Evolutionary conservation across 2,113 vertebrate species (phyloP).

Genomic region (Illadopsis cleaveri): DNA sequence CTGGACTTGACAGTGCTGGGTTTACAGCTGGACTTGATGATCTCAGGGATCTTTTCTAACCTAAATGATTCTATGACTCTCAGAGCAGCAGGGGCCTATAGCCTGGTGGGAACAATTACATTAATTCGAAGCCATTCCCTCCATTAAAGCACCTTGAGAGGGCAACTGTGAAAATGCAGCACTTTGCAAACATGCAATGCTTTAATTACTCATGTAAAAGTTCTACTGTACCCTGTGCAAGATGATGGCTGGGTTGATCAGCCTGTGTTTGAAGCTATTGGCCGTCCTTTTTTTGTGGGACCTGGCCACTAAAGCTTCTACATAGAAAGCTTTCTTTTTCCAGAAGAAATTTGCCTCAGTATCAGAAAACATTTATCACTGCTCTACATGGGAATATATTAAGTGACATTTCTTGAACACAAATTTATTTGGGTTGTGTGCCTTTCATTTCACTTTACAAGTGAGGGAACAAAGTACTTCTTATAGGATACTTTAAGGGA

Average conservation of each 20-base stretch:
- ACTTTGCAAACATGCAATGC: background rate
- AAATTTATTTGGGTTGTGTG: background rate
- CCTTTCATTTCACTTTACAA: background rate
- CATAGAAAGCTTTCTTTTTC: background rate
- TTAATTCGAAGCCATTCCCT: background rate
- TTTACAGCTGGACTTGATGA: background rate
- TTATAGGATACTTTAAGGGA: background rate
- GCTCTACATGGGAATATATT: background rate
- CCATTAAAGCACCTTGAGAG: background rate
- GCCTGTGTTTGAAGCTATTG: background rate
- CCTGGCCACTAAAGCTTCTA: background rate
- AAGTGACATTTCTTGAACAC: background rate
- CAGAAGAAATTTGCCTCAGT: background rate
- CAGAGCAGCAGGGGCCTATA: background rate
- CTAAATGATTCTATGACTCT: background rate
- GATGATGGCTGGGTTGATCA: background rate
- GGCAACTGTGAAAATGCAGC: background rate
- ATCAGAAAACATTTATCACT: background rate
- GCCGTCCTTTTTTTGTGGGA: background rate
- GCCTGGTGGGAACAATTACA: background rate
- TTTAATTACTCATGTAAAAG: background rate
- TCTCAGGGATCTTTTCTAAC: background rate
- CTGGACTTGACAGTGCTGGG: background rate
- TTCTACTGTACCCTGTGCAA: background rate
- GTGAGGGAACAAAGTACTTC: background rate